Base-by-base conservation (phyloP, 2,888 invertebrate genomes). In the Tortricodes alternella region DNA sequence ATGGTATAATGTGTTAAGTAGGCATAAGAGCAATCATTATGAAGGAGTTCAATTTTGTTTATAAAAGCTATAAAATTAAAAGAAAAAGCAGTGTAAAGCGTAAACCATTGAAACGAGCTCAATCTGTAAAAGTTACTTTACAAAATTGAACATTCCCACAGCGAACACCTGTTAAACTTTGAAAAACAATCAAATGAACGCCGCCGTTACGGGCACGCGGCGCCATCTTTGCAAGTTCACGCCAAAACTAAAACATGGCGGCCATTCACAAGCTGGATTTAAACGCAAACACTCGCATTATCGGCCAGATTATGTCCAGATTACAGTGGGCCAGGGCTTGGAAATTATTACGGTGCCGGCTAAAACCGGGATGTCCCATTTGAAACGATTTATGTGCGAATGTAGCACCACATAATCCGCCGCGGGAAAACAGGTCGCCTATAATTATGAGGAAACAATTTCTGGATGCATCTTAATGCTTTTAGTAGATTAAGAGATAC, bases 361-460 rank as follows among this genome's bases (percentile, higher is more conserved):
- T 86, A 85, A 89, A 85, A 82, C 86, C 83, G 68, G 79, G 82
- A 76, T 85, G 89, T 87, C 90, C 90, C 90, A 89, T 89, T 89
- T 83, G 73, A 74, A 52, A 62, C 75, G 85, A 90, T 90, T 89
- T 90, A 90, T 89, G 87, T 84, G 85, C 85, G 84, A 89, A 86
- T 85, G 85, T 87, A 84, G 80, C 80, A 76, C 78, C 78, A 74
- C 73, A 68, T 89, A 88, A 89, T 84, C 89, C 87, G 66, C 71
- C 76, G 71, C 69, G 69, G 78, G 74, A 72, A 74, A 76, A 66
- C 74, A 78, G 74, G 63, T 73, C 74, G 76, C 76, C 74, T 78
- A 83, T 89, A 89, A 91, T 90, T 89, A 89, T 90, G 89, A 89
- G 89, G 87, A 90, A 89, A 89, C 89, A 89, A 89, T 90, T 90